Base-by-base conservation (phyloP, 2,113 vertebrate species). In the Psilopogon haemacephalus region DNA sequence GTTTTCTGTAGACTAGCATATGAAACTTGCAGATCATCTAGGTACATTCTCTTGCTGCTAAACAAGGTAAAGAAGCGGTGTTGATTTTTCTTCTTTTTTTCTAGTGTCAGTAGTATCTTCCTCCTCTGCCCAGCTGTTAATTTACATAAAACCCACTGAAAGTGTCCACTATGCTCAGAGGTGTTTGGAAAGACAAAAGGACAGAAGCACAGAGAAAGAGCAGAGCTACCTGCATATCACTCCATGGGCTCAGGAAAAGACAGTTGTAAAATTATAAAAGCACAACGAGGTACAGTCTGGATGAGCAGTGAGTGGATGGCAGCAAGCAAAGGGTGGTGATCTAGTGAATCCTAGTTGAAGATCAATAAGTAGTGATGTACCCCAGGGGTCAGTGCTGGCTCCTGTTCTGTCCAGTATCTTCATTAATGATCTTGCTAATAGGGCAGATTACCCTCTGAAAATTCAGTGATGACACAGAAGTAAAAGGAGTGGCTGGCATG, bases 381-480 rank as follows among this genome's bases (percentile, higher is more conserved):
- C 55, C 44, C 32, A 56, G 28, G 32, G 58, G 9, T 65, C 48
- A 81, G 55, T 3, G 40, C 4, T 52, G 52, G 40, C 44, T 81
- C 38, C 26, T 46, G 21, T 40, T 42, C 73, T 38, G 15, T 5
- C 44, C 52, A 69, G 40, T 16, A 11, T 6, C 35, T 15, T 55
- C 38, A 35, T 9, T 2, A 27, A 5, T 1, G 54, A 21, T 4
- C 6, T 0, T 5, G 27, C 32, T 40, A 26, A 32, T 2, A 64
- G 14, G 33, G 23, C 50, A 50, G 16, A 21, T 14, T 28, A 48
- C 13, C 8, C 27, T 58, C 55, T 37, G 60, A n/a, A 58, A 32
- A 11, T 4, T 60, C 1, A 0, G 38, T 37, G 35, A 35, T 21
- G 55, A 73, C 28, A 63, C 28, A n/a, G 2, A 63, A 58, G 35